These are phyloP conservation scores for Euzophera pinguis DNA, from an alignment of 2,888 invertebrate species.

Conservation along the genomic window DNA sequence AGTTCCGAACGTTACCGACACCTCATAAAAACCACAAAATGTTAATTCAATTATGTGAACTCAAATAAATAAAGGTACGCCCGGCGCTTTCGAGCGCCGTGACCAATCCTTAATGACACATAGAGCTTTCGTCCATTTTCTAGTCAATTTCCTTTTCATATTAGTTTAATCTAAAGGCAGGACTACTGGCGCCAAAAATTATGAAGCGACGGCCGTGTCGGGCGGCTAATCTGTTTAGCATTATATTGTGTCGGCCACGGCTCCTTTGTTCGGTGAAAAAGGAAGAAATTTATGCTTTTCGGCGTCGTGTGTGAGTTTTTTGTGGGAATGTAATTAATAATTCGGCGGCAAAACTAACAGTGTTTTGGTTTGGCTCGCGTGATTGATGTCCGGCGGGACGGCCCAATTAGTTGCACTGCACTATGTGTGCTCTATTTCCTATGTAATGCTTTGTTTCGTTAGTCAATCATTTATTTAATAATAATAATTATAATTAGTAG, in stretches of 20 bases:
- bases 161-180: slow-evolving; percentile 78
- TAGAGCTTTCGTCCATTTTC: slow-evolving; percentile 74
- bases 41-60: slow-evolving; percentile 76
- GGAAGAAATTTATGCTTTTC: slow-evolving; percentile 79
- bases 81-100: slow-evolving; percentile 58
- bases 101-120: slow-evolving; percentile 77
- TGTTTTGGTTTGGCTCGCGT: slow-evolving; percentile 71
- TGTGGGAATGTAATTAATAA: slow-evolving; percentile 80
- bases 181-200: slow-evolving; percentile 80
- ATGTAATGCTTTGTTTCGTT: slow-evolving; percentile 1
- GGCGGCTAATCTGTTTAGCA: slow-evolving; percentile 76
- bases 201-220: slow-evolving; percentile 74
- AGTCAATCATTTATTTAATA: neutral
- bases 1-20: slow-evolving; percentile 66
- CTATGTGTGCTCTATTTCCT: slow-evolving; percentile 13
- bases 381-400: slow-evolving; percentile 61
- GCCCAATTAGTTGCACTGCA: slow-evolving; percentile 47
- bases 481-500: neutral
- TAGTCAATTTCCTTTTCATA: slow-evolving; percentile 80
- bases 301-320: slow-evolving; percentile 77
- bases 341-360: slow-evolving; percentile 81
- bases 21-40: slow-evolving; percentile 70
- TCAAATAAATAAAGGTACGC: slow-evolving; percentile 70
- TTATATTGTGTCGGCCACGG: slow-evolving; percentile 68
- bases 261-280: slow-evolving; percentile 77